phyloP scores from a whole-genome alignment of 2,113 vertebrate genomes.

The Pomatostomus ruficeps region DNA sequence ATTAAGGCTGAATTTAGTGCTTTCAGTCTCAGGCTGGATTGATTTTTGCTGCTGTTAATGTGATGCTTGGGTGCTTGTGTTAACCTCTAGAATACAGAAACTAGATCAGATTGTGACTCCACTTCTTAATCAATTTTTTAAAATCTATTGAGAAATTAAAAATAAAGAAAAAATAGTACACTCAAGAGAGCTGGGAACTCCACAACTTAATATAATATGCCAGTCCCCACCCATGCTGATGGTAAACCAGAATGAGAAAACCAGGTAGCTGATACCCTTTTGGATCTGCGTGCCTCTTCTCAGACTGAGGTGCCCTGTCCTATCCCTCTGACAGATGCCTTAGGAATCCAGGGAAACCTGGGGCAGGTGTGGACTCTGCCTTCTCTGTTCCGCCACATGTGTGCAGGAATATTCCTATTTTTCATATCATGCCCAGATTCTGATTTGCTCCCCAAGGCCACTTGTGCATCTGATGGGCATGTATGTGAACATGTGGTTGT shows the following conservation, averaged over 20 bases:
- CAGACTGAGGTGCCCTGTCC: background rate
- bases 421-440: background rate
- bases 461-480: no score
- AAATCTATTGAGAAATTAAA: background rate
- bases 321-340: background rate
- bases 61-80: background rate
- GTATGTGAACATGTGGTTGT: background rate
- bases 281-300: rapidly evolving
- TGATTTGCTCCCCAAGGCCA: background rate
- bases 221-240: background rate
- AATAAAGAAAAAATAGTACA: background rate
- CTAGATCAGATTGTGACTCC: background rate
- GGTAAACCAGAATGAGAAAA: background rate
- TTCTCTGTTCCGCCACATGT: background rate
- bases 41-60: background rate
- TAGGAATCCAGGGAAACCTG: background rate
- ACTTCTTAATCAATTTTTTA: background rate
- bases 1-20: background rate
- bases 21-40: background rate
- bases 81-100: background rate
- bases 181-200: background rate
- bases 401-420: background rate
- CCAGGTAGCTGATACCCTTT: background rate
- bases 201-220: background rate
- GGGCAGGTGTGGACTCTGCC: background rate